These are phyloP conservation scores for Plecturocebus donacophilus DNA, from an alignment of 2,113 vertebrate species.

Conservation along the genomic window DNA sequence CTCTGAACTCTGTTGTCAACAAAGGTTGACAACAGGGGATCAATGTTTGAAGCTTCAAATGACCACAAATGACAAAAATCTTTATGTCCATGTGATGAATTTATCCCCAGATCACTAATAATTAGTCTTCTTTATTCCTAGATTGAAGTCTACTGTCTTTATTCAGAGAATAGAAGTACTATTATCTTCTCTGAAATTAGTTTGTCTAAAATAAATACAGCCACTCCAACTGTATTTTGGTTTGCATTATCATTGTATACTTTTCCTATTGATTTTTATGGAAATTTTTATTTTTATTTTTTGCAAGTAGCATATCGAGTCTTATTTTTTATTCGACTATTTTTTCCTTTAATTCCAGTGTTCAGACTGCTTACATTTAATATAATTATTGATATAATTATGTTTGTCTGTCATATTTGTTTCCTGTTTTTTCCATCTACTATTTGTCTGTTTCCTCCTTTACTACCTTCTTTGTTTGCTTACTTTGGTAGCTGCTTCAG, in stretches of 20 bases:
- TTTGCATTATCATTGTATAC: background rate
- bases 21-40: rapidly evolving
- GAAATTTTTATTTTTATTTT: background rate
- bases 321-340: background rate
- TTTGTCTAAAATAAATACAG: background rate
- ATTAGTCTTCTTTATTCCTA: background rate
- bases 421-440: background rate
- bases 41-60: background rate
- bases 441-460: background rate
- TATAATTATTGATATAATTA: background rate
- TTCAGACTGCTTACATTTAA: background rate
- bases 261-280: background rate
- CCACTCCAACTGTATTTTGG: background rate
- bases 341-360: background rate
- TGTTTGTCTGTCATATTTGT: background rate
- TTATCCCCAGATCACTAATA: background rate
- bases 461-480: background rate
- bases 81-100: background rate
- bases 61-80: background rate
- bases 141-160: too few species aligned
- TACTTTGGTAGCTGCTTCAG: background rate
- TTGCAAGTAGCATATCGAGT: background rate
- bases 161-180: background rate
- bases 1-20: background rate
- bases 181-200: background rate